A percentile compares a stretch with the other conserved stretches of the same genome.
These are phyloP conservation scores for Marmota flaviventris DNA, from an alignment of 2,113 vertebrate species.

Conservation along the genomic window DNA sequence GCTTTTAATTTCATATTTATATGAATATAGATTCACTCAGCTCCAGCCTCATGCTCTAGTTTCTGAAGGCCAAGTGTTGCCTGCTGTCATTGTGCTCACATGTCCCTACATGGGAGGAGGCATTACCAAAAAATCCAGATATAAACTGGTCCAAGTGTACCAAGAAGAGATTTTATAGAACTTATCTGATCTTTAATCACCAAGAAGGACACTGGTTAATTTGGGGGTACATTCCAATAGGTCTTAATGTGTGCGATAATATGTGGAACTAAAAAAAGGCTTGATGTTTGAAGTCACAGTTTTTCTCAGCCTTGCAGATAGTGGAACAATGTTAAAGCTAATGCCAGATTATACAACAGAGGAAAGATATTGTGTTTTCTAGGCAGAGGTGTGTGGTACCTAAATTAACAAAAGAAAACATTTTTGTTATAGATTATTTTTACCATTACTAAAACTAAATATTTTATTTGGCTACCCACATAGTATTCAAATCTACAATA, in stretches of 20 bases:
- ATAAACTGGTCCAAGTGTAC: neutral
- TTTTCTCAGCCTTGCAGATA: constrained; percentile 20
- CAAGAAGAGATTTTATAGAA: neutral
- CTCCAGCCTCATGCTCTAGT: neutral
- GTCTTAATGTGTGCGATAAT: constrained; percentile 21
- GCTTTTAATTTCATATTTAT: neutral
- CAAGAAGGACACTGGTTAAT: neutral
- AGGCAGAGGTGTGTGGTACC: neutral
- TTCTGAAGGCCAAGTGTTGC: neutral
- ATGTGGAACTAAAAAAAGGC: neutral
- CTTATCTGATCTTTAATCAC: neutral
- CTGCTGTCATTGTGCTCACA: neutral
- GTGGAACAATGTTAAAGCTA: neutral
- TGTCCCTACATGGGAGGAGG: neutral
- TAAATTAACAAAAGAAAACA: neutral
- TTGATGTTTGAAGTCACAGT: neutral
- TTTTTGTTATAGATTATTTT: constrained; percentile 26
- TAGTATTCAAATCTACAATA: constrained; percentile 31
- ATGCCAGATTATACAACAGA: neutral
- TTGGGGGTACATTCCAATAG: neutral
- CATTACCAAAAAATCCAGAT: neutral
- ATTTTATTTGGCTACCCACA: constrained; percentile 45
- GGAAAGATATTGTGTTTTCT: neutral
- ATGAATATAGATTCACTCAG: neutral
- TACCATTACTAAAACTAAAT: constrained; percentile 29